phyloP scores from a whole-genome alignment of 2,113 vertebrate species.

The Corydoras maculifer region DNA sequence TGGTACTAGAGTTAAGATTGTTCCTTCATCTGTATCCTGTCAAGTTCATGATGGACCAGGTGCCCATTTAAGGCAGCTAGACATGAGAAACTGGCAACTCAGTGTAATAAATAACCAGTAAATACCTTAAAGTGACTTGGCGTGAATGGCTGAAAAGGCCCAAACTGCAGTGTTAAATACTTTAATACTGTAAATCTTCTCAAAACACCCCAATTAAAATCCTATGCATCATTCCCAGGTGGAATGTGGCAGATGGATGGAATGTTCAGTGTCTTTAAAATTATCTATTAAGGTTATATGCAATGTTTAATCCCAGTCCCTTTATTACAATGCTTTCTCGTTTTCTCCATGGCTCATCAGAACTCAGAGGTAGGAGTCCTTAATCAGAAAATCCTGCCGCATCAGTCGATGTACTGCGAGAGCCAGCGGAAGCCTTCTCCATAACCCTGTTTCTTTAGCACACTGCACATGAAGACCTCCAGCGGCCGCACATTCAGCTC shows the following conservation, averaged over 20 bases:
- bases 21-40: no score
- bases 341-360: background rate
- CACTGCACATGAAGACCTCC: slow-evolving; percentile 98
- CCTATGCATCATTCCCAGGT: background rate
- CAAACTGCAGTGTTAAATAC: slow-evolving; percentile 13
- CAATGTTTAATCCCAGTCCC: slow-evolving; percentile 4
- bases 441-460: slow-evolving; percentile 94
- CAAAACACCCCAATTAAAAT: slow-evolving; percentile 14
- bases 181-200: slow-evolving; percentile 28
- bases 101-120: background rate
- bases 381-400: background rate
- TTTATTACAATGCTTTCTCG: slow-evolving; percentile 14
- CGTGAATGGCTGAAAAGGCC: slow-evolving; percentile 6
- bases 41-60: no score
- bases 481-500: slow-evolving; percentile 88
- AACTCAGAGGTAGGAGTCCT: slow-evolving; percentile 23
- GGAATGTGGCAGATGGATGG: slow-evolving; percentile 19
- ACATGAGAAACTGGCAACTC: background rate
- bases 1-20: no score
- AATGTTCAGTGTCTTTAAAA: slow-evolving; percentile 16
- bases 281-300: slow-evolving; percentile 20
- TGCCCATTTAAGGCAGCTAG: background rate
- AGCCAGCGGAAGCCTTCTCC: slow-evolving; percentile 97
- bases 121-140: background rate
- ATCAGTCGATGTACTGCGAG: slow-evolving; percentile 92